Base-by-base conservation (phyloP, 2,113 vertebrate genomes). In the Notechis scutatus region DNA sequence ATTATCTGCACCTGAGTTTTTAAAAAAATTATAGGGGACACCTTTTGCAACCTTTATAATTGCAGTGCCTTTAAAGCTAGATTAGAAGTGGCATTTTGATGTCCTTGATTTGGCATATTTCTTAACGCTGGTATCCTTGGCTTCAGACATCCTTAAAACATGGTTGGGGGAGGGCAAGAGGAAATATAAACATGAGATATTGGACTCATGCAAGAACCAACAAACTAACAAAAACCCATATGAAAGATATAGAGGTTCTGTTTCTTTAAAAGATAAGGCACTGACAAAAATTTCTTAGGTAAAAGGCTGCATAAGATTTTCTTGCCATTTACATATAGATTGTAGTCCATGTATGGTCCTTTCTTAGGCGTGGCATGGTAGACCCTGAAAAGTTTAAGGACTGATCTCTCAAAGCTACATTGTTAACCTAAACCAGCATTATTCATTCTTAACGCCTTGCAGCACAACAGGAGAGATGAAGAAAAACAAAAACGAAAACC, bases 211-310 rank as follows among this genome's bases (percentile, higher is more conserved):
- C 20, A 93, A 92, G 90, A 92, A 91, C 87, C 94, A 90, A 2
- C 47, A 59, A 95, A 94, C 90, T 92, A 94, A 94, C 54, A 96
- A 95, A 96, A 96, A 96, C 45, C 92, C 95, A 85, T 94, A 96
- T 64, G 95, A 96, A 94, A 98, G 96, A 95, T 97, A 97, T 95
- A 97, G 97, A 97, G 97, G 98, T 98, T 98, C 97, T 97, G 95
- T 96, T 97, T 98, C 96, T 97, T 97, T 93, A 90, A 96, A 97
- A 98, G 96, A 97, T 98, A 98, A 98, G 98, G 98, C 98, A 98
- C 98, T 98, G 98, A 97, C 98, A 97, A 97, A 97, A 98, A 97
- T 98, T 97, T 98, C 98, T 98, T 98, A 98, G 97, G 98, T 98
- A 98, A 98, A 98, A 98, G 98, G 98, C 98, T 98, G 97, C 97